Evolutionary conservation across 35 echinoderm and acorn worm genomes (phyloP), one percentile per base, ranked within the genome.

Genomic region (Eucidaris tribuloides): DNA sequence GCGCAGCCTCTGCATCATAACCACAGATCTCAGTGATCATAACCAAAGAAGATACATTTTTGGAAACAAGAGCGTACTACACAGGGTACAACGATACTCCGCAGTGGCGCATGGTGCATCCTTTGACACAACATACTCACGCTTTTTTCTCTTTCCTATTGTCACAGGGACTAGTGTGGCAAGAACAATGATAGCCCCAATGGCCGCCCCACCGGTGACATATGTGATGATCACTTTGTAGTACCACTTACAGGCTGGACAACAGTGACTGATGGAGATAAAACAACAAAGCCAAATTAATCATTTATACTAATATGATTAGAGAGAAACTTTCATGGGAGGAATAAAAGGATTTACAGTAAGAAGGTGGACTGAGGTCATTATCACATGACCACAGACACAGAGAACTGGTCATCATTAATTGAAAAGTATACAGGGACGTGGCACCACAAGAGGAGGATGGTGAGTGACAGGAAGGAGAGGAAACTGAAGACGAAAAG

Each of bases 181-280:
- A 46, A 99, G 86, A 70, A 90, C 70, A 9, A 93, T 5, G 48
- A 99, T 13, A 2, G 86, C 70, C 1, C 89, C 20, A 17, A 99
- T 33, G 23, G 90, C 96, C 5, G 90, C 82, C 0, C 86, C 83
- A 44, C 96, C 96, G 33, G 96, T 91, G 1, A 99, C 88, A 63
- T 85, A 93, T 0, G 79, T 87, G 72, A 93, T 57, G 20, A 99
- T 62, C 28, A 77, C 59, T 61, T 83, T 76, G 79, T 99, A 99
- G 83, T 90, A 99, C 38, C 31, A 63, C 18, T 68, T 42, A 76
- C 96, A 99, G 33, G 77, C 87, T 38, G 79, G 55, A 85, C 96
- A 99, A 42, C 96, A 99, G 42, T 82, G 68, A 14, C 87, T 94
- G 81, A 48, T 7, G 18, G 48, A 58, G 30, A 81, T 40, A 86